These are phyloP conservation scores for Butastur rufipennis DNA, from an alignment of 2,113 vertebrate genomes.

Conservation along the genomic window DNA sequence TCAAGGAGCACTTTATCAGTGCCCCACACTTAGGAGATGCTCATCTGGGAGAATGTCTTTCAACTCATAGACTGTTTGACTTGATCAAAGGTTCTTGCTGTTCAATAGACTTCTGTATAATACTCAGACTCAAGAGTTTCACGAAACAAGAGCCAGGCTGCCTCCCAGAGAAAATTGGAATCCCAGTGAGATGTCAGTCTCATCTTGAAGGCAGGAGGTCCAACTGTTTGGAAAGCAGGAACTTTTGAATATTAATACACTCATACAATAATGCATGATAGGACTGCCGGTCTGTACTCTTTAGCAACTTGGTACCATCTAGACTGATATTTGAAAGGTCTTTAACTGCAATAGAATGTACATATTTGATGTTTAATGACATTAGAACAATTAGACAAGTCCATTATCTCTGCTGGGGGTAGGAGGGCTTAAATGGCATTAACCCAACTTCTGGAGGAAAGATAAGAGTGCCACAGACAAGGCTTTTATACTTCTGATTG, in stretches of 20 bases:
- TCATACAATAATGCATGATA: background rate
- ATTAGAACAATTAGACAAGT: background rate
- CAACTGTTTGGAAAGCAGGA: background rate
- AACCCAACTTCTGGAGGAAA: background rate
- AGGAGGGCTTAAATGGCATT: background rate
- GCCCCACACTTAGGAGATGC: background rate
- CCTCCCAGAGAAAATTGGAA: background rate
- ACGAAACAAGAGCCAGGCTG: background rate
- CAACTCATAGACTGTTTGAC: background rate
- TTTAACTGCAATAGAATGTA: background rate
- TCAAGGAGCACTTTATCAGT: constrained; percentile 28
- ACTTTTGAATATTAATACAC: background rate
- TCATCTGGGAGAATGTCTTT: constrained; percentile 31
- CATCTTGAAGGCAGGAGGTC: constrained; percentile 2
- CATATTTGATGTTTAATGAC: background rate
- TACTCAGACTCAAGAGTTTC: background rate
- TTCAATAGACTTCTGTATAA: constrained; percentile 15
- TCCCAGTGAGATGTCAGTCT: constrained; percentile 2
- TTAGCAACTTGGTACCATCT: background rate
- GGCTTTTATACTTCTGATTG: background rate
- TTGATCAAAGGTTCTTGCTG: constrained; percentile 55
- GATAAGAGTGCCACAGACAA: background rate
- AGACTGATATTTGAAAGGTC: background rate
- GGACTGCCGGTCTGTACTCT: background rate
- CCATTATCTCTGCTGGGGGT: background rate